Evolutionary conservation across 2,888 invertebrate genomes (phyloP).

Genomic region (Bombylius major): DNA sequence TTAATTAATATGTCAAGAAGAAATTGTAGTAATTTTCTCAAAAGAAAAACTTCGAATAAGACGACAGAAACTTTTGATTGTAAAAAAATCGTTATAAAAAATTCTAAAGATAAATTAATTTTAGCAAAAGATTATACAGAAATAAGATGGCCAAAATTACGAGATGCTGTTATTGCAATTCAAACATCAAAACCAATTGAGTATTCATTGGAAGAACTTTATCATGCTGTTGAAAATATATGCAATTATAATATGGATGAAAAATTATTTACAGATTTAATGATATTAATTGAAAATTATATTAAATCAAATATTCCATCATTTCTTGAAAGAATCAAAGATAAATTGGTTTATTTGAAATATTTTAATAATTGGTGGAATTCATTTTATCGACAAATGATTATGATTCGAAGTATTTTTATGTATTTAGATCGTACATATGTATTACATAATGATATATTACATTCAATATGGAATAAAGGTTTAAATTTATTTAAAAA

Average conservation of each 20-base stretch:
- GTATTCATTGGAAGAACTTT: slow-evolving; percentile 86
- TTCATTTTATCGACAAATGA: slow-evolving; percentile 95
- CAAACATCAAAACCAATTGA: slow-evolving; percentile 86
- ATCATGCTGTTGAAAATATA: slow-evolving; percentile 97
- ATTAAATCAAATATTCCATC: slow-evolving; percentile 83
- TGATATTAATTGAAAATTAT: slow-evolving; percentile 73
- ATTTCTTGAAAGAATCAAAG: slow-evolving; percentile 82
- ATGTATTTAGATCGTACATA: slow-evolving; percentile 94
- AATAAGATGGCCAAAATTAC: slow-evolving; percentile 86
- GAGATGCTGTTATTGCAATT: slow-evolving; percentile 90
- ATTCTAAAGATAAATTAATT: slow-evolving; percentile 83
- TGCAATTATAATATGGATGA: slow-evolving; percentile 96
- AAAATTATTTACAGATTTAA: slow-evolving; percentile 75
- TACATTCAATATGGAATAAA: slow-evolving; percentile 98
- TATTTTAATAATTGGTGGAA: slow-evolving; percentile 93
- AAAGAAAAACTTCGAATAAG: too few relatives aligned
- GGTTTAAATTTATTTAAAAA: slow-evolving; percentile 88
- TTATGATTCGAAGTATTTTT: slow-evolving; percentile 98
- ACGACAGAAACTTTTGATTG: slow-evolving; percentile 64
- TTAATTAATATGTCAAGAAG: too few relatives aligned
- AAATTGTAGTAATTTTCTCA: too few relatives aligned
- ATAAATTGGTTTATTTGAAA: slow-evolving; percentile 75
- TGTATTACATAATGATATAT: slow-evolving; percentile 86
- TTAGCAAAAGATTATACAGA: slow-evolving; percentile 89
- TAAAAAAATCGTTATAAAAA: slow-evolving; percentile 91